Percentiles rank a stretch among this genome's conserved stretches.
phyloP scores from a whole-genome alignment of 2,888 invertebrate species.

The Agapostemon virescens region DNA sequence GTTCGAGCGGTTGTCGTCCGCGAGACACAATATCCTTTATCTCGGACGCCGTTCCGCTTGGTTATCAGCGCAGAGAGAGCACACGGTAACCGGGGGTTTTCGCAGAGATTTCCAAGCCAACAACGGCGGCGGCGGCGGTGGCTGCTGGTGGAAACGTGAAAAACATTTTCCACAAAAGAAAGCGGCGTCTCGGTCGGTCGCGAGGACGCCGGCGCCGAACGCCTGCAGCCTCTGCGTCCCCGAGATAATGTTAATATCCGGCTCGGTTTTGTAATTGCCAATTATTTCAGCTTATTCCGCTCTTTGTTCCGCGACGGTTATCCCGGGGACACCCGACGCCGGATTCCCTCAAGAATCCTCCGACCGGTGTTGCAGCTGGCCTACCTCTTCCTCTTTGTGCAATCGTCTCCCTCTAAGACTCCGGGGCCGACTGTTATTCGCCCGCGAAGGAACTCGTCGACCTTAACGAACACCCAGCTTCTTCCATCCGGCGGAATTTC shows the following conservation, averaged over 20 bases:
- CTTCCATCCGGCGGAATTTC: conserved; percentile 23
- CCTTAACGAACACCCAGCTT: conserved; percentile 42
- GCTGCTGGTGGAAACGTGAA: conserved; percentile 40
- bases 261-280: conserved; percentile 75
- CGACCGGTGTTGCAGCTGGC: conserved; percentile 47
- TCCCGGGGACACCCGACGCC: conserved; percentile 40
- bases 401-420: conserved; percentile 50
- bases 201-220: conserved; percentile 32
- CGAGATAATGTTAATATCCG: conserved; percentile 75
- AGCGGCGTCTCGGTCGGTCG: conserved; percentile 21
- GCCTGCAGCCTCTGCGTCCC: conserved; percentile 24
- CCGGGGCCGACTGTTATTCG: conserved; percentile 46
- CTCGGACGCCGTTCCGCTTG: conserved; percentile 50
- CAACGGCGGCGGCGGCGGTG: not conserved
- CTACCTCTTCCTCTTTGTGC: conserved; percentile 54
- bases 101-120: conserved; percentile 27
- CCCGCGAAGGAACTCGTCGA: conserved; percentile 43
- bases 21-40: conserved; percentile 60
- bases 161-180: conserved; percentile 59
- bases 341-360: conserved; percentile 64
- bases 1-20: conserved; percentile 35
- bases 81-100: conserved; percentile 51
- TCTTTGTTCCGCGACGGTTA: conserved; percentile 70
- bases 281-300: conserved; percentile 73
- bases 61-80: conserved; percentile 58